phyloP scores from a whole-genome alignment of 30 jellyfish, hydroid and myxozoan genomes.

The Catostylus mosaicus region DNA sequence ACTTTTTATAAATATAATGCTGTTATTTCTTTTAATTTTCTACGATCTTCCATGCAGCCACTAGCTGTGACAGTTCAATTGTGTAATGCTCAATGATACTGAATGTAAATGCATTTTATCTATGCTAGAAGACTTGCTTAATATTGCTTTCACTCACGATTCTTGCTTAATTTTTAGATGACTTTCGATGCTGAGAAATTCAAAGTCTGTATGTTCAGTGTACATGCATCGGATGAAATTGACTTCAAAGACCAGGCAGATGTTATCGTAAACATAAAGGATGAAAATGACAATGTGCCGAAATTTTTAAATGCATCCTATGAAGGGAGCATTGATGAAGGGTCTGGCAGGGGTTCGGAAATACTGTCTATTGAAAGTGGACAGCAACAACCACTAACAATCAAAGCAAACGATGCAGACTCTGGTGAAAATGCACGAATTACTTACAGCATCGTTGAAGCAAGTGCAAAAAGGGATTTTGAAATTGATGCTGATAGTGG shows the following conservation, averaged over 20 bases:
- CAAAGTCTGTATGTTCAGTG: conserved; percentile 58
- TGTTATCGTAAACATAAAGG: conserved; percentile 67
- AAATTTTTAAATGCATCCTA: conserved; percentile 52
- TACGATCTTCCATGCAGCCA: too few relatives aligned
- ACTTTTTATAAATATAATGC: too few relatives aligned
- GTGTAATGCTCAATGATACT: too few relatives aligned
- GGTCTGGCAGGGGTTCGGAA: conserved; percentile 87
- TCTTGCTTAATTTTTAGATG: conserved; percentile 60
- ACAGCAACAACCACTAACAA: conserved; percentile 36
- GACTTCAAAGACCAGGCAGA: conserved; percentile 26
- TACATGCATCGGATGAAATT: conserved; percentile 60
- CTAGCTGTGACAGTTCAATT: too few relatives aligned
- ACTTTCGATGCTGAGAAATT: conserved; percentile 82
- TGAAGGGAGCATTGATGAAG: conserved; percentile 84
- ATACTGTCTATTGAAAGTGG: conserved; percentile 38
- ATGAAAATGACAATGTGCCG: conserved; percentile 91
- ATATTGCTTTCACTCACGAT: too few relatives aligned
- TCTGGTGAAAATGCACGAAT: conserved; percentile 82
- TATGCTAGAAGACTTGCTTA: too few relatives aligned
- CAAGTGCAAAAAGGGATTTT: conserved; percentile 72
- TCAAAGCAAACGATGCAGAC: conserved; percentile 83
- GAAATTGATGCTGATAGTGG: conserved; percentile 77
- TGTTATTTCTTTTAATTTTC: too few relatives aligned
- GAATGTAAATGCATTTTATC: too few relatives aligned
- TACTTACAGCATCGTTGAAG: conserved; percentile 68